phyloP scores from a whole-genome alignment of 2,888 invertebrate species.

The Himalopsyche japonica region DNA sequence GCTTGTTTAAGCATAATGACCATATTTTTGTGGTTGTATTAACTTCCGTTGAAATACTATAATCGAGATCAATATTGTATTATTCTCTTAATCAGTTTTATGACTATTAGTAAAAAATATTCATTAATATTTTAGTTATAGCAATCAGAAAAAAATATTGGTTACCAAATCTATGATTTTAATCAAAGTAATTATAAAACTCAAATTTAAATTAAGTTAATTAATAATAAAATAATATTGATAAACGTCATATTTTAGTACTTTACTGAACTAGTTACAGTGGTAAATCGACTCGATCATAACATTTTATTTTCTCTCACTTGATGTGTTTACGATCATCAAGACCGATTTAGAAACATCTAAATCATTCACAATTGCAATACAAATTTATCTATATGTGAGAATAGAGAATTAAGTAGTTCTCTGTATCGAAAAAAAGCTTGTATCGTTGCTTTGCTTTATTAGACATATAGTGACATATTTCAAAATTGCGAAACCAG shows the following conservation, averaged over 20 bases:
- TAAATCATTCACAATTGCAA: conserved; percentile 3
- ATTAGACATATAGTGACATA: background rate
- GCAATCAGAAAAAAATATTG: too few species aligned
- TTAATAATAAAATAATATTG: background rate
- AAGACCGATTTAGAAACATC: background rate
- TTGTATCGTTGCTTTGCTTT: background rate
- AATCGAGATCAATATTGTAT: too few species aligned
- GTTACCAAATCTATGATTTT: too few species aligned
- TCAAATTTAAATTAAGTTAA: background rate
- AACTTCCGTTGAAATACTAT: too few species aligned
- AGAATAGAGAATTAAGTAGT: background rate
- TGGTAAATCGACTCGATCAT: background rate
- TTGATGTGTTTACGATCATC: conserved; percentile 1
- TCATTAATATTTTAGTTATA: too few species aligned
- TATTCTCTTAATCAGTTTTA: too few species aligned
- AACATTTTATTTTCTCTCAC: background rate
- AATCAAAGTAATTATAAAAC: too few species aligned
- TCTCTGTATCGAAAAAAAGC: background rate
- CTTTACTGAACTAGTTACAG: background rate
- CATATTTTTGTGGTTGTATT: too few species aligned
- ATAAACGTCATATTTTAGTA: background rate
- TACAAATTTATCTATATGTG: background rate
- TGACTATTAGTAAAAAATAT: too few species aligned
- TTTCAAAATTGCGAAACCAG: background rate
- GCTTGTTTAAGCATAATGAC: too few species aligned